Evolutionary conservation across 2,113 vertebrate species (phyloP).

Genomic region (Phalacrocorax pelagicus): DNA sequence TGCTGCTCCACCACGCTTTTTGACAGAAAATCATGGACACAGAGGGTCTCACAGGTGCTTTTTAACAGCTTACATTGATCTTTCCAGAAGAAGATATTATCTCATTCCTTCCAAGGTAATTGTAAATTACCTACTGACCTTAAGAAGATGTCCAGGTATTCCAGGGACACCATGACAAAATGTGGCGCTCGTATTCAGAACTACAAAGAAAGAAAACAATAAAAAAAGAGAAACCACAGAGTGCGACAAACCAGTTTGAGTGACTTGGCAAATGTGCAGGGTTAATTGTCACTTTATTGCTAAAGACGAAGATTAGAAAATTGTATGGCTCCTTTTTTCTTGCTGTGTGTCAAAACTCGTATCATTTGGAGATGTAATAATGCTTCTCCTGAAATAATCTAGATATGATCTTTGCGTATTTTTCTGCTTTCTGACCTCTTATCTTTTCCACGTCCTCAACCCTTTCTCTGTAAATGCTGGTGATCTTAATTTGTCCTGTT

Average conservation of each 20-base stretch:
- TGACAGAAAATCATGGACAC: neutral
- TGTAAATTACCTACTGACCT: neutral
- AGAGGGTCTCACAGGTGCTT: neutral
- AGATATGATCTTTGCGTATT: neutral
- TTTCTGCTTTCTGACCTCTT: constrained; percentile 5
- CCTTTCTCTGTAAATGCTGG: neutral
- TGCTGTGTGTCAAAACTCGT: neutral
- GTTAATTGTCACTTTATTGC: constrained; percentile 8
- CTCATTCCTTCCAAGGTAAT: neutral
- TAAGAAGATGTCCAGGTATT: neutral
- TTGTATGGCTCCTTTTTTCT: neutral
- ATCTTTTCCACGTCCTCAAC: neutral
- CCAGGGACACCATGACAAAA: neutral
- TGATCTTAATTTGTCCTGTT: neutral
- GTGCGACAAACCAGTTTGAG: neutral
- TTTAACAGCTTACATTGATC: neutral
- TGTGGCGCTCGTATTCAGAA: neutral
- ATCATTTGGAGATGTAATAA: neutral
- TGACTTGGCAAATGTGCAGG: neutral
- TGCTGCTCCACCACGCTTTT: neutral
- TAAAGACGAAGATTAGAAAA: neutral
- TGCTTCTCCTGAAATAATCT: neutral
- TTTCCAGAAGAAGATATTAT: neutral
- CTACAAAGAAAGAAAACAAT: neutral
- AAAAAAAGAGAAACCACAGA: neutral